Percentiles rank a stretch among this genome's conserved stretches.
phyloP scores from a whole-genome alignment of 2,797 vertebrate genomes.

The Loriculus beryllinus region DNA sequence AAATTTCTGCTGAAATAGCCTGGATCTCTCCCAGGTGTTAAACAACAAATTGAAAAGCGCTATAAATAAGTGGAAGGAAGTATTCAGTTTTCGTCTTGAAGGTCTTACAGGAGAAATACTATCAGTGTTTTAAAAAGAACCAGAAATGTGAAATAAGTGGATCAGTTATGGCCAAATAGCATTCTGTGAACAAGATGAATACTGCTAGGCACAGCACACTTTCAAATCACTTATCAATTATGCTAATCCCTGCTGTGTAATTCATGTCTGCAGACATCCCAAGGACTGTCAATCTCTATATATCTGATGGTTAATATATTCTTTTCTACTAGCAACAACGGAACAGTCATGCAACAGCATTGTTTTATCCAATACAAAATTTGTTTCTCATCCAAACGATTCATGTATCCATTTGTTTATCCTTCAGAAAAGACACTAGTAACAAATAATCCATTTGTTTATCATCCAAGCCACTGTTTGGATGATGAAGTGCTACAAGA shows the following conservation, averaged over 20 bases:
- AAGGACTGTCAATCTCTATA: not conserved
- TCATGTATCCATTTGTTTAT: not conserved
- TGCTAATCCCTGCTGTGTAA: not conserved
- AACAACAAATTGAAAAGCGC: constrained; percentile 68
- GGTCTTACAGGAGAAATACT: not conserved
- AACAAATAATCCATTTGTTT: not conserved
- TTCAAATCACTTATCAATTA: not conserved
- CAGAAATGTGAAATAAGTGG: not conserved
- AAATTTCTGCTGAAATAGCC: constrained; percentile 62
- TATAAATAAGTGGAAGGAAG: constrained; percentile 31
- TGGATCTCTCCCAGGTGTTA: constrained; percentile 52
- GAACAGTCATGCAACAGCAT: not conserved
- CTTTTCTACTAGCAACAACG: not conserved
- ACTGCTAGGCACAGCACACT: not conserved
- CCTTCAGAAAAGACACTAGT: not conserved
- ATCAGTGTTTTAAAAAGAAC: not conserved
- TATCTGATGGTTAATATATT: not conserved
- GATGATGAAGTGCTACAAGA: not conserved
- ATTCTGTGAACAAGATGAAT: not conserved
- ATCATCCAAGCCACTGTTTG: not conserved
- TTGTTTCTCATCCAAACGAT: not conserved
- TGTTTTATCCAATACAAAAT: not conserved
- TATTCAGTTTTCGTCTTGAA: not conserved
- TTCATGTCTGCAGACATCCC: not conserved
- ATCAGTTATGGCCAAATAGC: not conserved